Evolutionary conservation across 2,113 vertebrate species (phyloP).

Genomic region (Dipodomys stephensi): DNA sequence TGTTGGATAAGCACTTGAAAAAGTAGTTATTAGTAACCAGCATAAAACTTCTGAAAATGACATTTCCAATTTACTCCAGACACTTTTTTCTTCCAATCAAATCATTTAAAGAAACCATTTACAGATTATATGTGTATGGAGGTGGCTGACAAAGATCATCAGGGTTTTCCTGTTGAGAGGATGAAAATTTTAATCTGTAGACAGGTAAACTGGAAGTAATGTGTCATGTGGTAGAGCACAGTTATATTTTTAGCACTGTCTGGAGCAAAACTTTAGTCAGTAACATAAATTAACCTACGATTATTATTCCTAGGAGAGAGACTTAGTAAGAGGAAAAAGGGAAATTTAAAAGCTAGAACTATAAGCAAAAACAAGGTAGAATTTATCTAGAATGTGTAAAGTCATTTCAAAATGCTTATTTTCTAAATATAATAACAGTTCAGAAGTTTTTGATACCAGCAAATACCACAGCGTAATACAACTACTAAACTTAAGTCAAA

Average conservation of each 20-base stretch:
- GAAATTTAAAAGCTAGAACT: slow-evolving; percentile 51
- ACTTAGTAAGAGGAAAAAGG: background rate
- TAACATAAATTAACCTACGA: slow-evolving; percentile 30
- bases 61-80: slow-evolving; percentile 37
- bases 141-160: slow-evolving; percentile 3
- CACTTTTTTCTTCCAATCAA: slow-evolving; percentile 28
- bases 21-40: slow-evolving; percentile 26
- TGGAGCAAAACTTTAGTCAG: slow-evolving; percentile 30
- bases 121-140: slow-evolving; percentile 32
- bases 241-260: background rate
- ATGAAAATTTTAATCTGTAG: slow-evolving; percentile 26
- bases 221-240: background rate
- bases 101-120: slow-evolving; percentile 57
- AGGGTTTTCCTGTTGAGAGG: slow-evolving; percentile 46
- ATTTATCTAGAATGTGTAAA: slow-evolving; percentile 50
- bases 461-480: slow-evolving; percentile 32
- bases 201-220: slow-evolving; percentile 43
- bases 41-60: slow-evolving; percentile 42
- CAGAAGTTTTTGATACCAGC: slow-evolving; percentile 54
- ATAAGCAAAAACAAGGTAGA: slow-evolving; percentile 23
- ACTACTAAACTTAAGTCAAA: background rate
- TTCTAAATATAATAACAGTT: slow-evolving; percentile 23
- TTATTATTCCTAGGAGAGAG: slow-evolving; percentile 11
- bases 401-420: background rate
- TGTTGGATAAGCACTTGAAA: slow-evolving; percentile 30